Evolutionary conservation across 2,888 invertebrate species (phyloP).

Genomic region (Plutella xylostella): DNA sequence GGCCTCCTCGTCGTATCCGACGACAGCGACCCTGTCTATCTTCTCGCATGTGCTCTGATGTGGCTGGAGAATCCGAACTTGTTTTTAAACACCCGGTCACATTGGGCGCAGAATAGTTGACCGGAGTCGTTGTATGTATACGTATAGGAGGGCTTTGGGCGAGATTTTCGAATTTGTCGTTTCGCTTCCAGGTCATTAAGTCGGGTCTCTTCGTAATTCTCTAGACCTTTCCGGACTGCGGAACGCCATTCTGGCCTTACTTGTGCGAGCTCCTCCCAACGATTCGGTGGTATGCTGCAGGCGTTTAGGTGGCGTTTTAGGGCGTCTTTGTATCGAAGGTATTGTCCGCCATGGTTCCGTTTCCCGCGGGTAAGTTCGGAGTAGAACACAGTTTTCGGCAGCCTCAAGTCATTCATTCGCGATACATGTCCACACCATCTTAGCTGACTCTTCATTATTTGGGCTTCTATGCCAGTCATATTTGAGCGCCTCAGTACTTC

Average conservation of each 20-base stretch:
- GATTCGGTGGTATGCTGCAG: neutral
- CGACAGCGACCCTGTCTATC: neutral
- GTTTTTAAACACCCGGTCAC: neutral
- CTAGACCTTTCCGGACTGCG: neutral
- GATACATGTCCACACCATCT: constrained; percentile 12
- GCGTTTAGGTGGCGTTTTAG: constrained; percentile 9
- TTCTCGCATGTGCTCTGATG: neutral
- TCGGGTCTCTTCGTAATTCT: neutral
- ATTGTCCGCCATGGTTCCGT: neutral
- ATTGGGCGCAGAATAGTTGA: neutral
- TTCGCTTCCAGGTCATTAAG: neutral
- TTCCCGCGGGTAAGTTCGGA: constrained; percentile 11
- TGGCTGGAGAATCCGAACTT: neutral
- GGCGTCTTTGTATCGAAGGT: constrained; percentile 13
- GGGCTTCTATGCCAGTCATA: neutral
- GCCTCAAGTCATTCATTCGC: constrained; percentile 11
- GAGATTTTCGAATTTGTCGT: neutral
- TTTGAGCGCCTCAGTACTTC: neutral
- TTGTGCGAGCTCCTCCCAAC: neutral
- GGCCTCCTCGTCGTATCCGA: neutral
- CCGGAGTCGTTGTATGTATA: neutral
- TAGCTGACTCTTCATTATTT: constrained; percentile 11
- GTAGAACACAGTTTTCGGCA: constrained; percentile 15
- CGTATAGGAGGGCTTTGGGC: neutral
- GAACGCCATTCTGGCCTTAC: neutral